Percentiles rank a stretch among this genome's conserved stretches.
phyloP scores from a whole-genome alignment of 2,797 vertebrate genomes.

The Acipenser oxyrinchus region DNA sequence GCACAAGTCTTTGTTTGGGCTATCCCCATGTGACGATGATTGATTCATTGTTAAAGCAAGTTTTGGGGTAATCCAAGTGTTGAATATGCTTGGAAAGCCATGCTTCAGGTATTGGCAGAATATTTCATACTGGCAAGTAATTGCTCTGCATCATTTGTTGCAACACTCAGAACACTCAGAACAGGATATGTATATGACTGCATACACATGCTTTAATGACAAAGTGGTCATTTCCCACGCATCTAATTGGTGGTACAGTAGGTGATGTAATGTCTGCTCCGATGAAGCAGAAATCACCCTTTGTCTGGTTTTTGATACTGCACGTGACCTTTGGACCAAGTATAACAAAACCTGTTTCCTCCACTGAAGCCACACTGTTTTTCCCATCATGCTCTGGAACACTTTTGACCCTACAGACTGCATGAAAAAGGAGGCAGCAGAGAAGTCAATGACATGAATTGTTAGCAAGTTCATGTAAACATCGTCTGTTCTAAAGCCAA shows the following conservation, averaged over 20 bases:
- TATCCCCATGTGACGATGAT: too few relatives aligned
- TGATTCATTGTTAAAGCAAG: too few relatives aligned
- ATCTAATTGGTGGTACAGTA: not conserved
- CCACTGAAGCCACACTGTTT: not conserved
- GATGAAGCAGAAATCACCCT: not conserved
- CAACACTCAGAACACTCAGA: not conserved
- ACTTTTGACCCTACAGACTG: too few relatives aligned
- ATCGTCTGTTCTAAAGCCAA: too few relatives aligned
- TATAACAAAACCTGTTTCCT: slow-evolving; percentile 5
- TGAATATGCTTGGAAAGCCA: not conserved
- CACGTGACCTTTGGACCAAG: not conserved
- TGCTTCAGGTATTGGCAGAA: not conserved
- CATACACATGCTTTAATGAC: not conserved
- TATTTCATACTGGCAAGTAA: too few relatives aligned
- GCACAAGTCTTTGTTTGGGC: too few relatives aligned
- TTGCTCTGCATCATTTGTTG: not conserved
- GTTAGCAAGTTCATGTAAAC: too few relatives aligned
- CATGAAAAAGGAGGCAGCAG: not conserved
- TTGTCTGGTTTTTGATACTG: not conserved
- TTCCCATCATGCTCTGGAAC: too few relatives aligned
- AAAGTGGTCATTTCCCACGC: not conserved
- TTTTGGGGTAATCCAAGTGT: too few relatives aligned
- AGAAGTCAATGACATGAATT: not conserved
- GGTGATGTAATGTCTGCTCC: not conserved
- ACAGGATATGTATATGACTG: not conserved